phyloP scores from a whole-genome alignment of 1,140 invertebrate genomes.

The Wiebesia pumilae region DNA sequence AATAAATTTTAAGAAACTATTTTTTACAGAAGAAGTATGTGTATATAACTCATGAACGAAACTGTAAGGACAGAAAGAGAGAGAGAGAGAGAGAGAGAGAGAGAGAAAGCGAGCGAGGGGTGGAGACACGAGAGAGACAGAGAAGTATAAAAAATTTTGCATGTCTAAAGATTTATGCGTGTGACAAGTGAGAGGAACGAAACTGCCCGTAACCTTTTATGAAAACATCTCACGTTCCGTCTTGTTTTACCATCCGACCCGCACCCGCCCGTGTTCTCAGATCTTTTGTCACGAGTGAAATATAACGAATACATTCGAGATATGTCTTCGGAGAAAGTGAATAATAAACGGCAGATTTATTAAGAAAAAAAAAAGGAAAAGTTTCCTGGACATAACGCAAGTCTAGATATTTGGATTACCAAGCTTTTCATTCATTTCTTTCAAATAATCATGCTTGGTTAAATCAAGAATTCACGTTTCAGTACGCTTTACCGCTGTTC shows the following conservation, averaged over 20 bases:
- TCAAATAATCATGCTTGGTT: background rate
- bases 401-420: background rate
- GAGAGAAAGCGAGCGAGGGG: background rate
- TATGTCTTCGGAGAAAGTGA: conserved; percentile 28
- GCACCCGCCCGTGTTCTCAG: background rate
- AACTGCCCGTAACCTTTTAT: conserved; percentile 27
- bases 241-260: conserved; percentile 44
- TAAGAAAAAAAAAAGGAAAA: conserved; percentile 20
- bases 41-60: background rate
- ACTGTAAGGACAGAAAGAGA: background rate
- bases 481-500: background rate
- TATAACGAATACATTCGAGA: conserved; percentile 29
- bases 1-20: too few species aligned
- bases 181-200: conserved; percentile 27
- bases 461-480: background rate
- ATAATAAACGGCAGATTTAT: conserved; percentile 42
- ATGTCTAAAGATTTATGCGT: conserved; percentile 49
- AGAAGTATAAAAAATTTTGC: conserved; percentile 23
- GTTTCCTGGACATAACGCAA: background rate
- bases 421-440: background rate
- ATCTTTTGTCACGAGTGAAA: conserved; percentile 47
- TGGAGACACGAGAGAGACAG: background rate
- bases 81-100: background rate
- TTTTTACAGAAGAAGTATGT: conserved; percentile 20
- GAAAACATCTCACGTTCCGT: conserved; percentile 51